phyloP scores from a whole-genome alignment of 2,113 vertebrate species.

The Scomber japonicus region DNA sequence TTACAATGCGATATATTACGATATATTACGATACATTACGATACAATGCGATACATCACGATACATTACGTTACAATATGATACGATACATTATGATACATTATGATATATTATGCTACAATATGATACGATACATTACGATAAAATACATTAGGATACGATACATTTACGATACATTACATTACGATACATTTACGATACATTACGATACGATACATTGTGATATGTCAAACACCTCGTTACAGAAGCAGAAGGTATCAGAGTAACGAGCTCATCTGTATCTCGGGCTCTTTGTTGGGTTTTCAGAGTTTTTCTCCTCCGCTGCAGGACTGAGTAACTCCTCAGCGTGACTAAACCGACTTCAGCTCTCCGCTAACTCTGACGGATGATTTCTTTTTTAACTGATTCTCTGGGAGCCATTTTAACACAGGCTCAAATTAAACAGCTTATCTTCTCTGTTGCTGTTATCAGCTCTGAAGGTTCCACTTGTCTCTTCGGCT shows the following conservation, averaged over 20 bases:
- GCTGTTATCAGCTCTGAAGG: slow-evolving; percentile 39
- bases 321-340: not conserved
- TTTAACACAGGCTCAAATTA: slow-evolving; percentile 31
- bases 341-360: slow-evolving; percentile 13
- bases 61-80: too few relatives aligned
- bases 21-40: too few relatives aligned
- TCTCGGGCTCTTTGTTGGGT: not conserved
- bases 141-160: too few relatives aligned
- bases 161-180: too few relatives aligned
- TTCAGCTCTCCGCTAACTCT: slow-evolving; percentile 2
- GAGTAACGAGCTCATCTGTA: not conserved
- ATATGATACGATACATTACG: too few relatives aligned
- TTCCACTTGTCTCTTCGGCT: slow-evolving; percentile 47
- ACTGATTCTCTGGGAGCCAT: slow-evolving; percentile 9
- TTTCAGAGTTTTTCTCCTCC: not conserved
- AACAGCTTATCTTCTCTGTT: slow-evolving; percentile 41
- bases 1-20: too few relatives aligned
- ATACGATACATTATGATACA: too few relatives aligned
- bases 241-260: not conserved
- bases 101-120: too few relatives aligned
- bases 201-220: too few relatives aligned
- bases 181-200: too few relatives aligned
- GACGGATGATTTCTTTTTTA: not conserved
- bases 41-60: too few relatives aligned
- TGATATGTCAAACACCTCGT: too few relatives aligned